Conservation (phyloP, 2,113 vertebrate genomes). For the Rhea pennata region DNA sequence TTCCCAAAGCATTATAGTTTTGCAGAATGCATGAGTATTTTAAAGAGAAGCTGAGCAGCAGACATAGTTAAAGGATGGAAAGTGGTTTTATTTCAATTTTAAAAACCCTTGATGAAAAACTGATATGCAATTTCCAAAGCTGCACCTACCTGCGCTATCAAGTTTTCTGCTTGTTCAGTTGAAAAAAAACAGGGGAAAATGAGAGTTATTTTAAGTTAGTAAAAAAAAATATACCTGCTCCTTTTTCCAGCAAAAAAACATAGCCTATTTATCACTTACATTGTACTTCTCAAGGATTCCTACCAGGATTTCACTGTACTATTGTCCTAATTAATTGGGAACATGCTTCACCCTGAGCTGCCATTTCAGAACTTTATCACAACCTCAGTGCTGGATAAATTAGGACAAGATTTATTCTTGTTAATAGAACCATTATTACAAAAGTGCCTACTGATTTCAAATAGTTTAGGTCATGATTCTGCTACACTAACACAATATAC, state of each 20-base stretch:
- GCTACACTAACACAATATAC: not conserved
- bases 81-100: not conserved
- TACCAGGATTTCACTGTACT: not conserved
- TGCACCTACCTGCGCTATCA: not conserved
- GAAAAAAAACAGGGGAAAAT: not conserved
- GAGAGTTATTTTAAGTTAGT: not conserved
- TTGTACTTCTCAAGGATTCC: not conserved
- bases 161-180: not conserved
- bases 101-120: not conserved
- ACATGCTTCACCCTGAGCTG: not conserved
- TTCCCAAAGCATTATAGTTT: not conserved
- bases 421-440: not conserved
- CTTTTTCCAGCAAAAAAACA: not conserved
- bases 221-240: not conserved
- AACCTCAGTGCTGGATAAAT: not conserved
- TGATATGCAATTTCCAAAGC: not conserved
- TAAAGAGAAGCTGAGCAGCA: not conserved
- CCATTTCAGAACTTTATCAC: not conserved
- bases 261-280: not conserved
- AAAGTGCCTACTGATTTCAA: not conserved
- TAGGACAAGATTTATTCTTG: not conserved
- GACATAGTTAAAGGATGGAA: not conserved
- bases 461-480: not conserved
- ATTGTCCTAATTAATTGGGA: not conserved
- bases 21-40: not conserved